phyloP scores from a whole-genome alignment of 2,797 vertebrate genomes.

The Acropternis orthonyx region DNA sequence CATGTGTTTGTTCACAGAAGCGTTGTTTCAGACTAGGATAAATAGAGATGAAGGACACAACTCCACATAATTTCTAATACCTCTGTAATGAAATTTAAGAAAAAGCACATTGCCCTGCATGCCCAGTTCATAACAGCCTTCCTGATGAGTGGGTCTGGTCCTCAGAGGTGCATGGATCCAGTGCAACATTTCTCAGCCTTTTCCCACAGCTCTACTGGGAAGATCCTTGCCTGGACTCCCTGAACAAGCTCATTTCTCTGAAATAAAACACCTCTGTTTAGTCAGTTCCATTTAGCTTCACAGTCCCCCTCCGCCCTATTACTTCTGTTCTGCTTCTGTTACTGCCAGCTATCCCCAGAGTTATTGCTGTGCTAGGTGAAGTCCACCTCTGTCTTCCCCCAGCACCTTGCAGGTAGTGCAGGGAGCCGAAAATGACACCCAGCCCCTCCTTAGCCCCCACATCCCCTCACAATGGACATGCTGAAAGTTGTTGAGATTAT shows the following conservation, averaged over 20 bases:
- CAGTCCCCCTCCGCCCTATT: background rate
- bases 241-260: background rate
- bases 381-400: background rate
- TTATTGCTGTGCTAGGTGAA: background rate
- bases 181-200: background rate
- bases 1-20: background rate
- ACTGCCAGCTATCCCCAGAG: background rate
- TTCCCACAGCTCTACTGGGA: background rate
- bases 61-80: background rate
- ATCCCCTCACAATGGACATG: accelerated
- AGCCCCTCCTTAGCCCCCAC: background rate
- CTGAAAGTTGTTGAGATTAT: background rate
- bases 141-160: background rate
- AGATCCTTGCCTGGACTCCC: background rate
- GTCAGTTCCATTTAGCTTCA: background rate
- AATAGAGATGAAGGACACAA: background rate
- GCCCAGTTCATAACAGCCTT: background rate
- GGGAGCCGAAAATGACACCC: background rate
- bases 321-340: background rate
- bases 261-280: background rate
- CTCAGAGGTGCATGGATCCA: accelerated
- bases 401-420: background rate
- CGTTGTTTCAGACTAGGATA: background rate
- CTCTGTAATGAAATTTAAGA: background rate
- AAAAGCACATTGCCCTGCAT: background rate